A percentile compares a stretch with the other conserved stretches of the same genome.
These are phyloP conservation scores for Hemithea aestivaria DNA, from an alignment of 2,888 invertebrate genomes.

Conservation along the genomic window DNA sequence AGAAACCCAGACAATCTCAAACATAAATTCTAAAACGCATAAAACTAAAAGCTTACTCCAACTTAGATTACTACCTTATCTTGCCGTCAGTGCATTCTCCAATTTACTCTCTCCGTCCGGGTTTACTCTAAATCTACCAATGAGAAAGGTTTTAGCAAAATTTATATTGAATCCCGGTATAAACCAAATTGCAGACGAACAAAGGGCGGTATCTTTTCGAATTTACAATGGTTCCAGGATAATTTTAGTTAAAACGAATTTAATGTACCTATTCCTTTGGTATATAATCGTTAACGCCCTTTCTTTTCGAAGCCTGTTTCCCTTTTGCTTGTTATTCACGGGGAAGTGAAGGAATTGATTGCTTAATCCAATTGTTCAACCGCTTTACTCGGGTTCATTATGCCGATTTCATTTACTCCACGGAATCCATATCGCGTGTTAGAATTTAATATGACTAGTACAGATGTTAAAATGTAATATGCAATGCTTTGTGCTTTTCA, in stretches of 20 bases:
- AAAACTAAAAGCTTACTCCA: constrained; percentile 2
- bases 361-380: constrained; percentile 39
- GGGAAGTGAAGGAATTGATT: constrained; percentile 41
- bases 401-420: constrained; percentile 31
- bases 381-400: constrained; percentile 32
- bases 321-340: constrained; percentile 30
- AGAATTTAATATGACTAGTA: too few species aligned
- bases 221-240: constrained; percentile 17
- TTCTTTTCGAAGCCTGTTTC: constrained; percentile 24
- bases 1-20: neutral
- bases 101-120: constrained; percentile 10
- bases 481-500: too few species aligned
- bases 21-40: constrained; percentile 2
- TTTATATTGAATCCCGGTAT: constrained; percentile 15
- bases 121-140: constrained; percentile 11
- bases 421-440: constrained; percentile 9
- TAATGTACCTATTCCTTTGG: constrained; percentile 10
- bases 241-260: constrained; percentile 14
- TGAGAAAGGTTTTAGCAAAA: constrained; percentile 12
- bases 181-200: constrained; percentile 17
- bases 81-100: constrained; percentile 12
- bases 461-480: too few species aligned
- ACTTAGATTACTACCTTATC: constrained; percentile 10
- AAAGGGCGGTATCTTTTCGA: constrained; percentile 14
- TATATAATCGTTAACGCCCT: constrained; percentile 24